phyloP scores from a whole-genome alignment of 2,888 invertebrate species.

The Hesperia comma region DNA sequence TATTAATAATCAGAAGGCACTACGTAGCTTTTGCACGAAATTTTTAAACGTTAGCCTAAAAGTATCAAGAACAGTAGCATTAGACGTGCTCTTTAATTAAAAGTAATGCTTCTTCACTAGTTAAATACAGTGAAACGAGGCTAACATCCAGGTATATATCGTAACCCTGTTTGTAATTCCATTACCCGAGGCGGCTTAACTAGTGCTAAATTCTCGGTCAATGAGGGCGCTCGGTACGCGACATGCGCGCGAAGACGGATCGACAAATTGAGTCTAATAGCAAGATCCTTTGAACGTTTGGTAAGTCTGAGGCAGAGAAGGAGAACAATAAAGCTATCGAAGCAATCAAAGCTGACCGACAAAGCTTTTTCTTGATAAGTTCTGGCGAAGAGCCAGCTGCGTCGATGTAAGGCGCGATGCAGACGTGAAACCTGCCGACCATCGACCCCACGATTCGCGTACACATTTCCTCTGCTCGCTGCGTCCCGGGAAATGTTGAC shows the following conservation, averaged over 20 bases:
- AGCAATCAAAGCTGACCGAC: slow-evolving; percentile 60
- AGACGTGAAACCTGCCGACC: slow-evolving; percentile 37
- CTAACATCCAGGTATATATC: slow-evolving; percentile 1
- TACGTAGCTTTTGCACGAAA: too few relatives aligned
- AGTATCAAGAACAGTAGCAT: too few relatives aligned
- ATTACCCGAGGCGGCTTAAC: slow-evolving; percentile 13
- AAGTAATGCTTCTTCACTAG: not conserved
- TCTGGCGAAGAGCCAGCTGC: slow-evolving; percentile 61
- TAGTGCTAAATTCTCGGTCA: slow-evolving; percentile 1
- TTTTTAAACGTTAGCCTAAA: too few relatives aligned
- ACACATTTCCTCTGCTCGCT: slow-evolving; percentile 24
- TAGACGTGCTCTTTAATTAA: too few relatives aligned
- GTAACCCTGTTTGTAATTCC: slow-evolving; percentile 14
- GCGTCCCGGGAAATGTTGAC: slow-evolving; percentile 35
- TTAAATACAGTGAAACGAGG: slow-evolving; percentile 7
- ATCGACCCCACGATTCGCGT: slow-evolving; percentile 34
- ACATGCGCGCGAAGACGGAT: slow-evolving; percentile 4
- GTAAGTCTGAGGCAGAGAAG: slow-evolving; percentile 41
- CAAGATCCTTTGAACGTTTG: slow-evolving; percentile 24
- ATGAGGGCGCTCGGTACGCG: slow-evolving; percentile 1
- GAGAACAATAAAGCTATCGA: slow-evolving; percentile 59
- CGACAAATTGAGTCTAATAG: slow-evolving; percentile 20
- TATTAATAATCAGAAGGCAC: too few relatives aligned
- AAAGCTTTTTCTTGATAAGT: slow-evolving; percentile 55
- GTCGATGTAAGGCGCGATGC: slow-evolving; percentile 39